A percentile compares a stretch with the other conserved stretches of the same genome.
phyloP scores from a whole-genome alignment of 2,113 vertebrate species.

The Heterochromis multidens region DNA sequence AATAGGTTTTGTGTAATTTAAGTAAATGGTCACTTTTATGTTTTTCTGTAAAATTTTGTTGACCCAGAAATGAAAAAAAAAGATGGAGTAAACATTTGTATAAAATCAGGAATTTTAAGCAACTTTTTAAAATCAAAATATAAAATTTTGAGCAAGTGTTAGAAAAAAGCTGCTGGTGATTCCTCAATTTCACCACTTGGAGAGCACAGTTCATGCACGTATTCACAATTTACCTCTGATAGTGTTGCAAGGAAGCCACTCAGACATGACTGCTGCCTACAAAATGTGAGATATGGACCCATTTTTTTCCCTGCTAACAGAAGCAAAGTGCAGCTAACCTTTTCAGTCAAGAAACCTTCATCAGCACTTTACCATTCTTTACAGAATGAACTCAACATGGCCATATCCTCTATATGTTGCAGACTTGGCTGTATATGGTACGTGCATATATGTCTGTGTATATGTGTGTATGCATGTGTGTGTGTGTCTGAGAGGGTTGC shows the following conservation, averaged over 20 bases:
- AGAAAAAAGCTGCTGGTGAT: not conserved
- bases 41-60: not conserved
- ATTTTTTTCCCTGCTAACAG: not conserved
- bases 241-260: not conserved
- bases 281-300: not conserved
- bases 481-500: constrained; percentile 38
- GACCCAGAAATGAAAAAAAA: not conserved
- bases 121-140: not conserved
- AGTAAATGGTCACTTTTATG: not conserved
- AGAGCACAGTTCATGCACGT: not conserved
- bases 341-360: not conserved
- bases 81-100: not conserved
- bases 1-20: not conserved
- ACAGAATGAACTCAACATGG: not conserved
- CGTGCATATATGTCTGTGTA: not conserved
- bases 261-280: not conserved
- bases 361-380: not conserved
- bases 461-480: not conserved
- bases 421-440: not conserved
- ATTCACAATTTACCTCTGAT: not conserved
- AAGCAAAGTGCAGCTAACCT: not conserved
- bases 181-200: not conserved
- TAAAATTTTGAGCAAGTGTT: not conserved
- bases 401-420: not conserved
- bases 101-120: not conserved